Conservation (phyloP, 1,140 invertebrate species). For the Nomia melanderi region DNA sequence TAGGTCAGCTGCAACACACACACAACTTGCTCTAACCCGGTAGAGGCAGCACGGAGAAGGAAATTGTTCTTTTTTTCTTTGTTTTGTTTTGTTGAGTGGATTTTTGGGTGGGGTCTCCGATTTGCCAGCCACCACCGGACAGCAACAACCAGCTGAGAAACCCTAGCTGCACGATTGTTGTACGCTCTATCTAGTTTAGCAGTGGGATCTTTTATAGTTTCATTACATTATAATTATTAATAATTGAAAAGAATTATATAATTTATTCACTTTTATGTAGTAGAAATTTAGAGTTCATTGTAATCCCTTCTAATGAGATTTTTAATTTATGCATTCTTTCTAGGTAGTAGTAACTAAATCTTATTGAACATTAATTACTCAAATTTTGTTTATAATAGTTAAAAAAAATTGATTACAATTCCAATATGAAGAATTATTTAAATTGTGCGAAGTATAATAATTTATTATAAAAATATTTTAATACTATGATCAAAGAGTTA, state of each 20-base stretch:
- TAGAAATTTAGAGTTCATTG: too few species aligned
- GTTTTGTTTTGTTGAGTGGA: slow-evolving; percentile 36
- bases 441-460: background rate
- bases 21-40: slow-evolving; percentile 82
- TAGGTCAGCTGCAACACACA: slow-evolving; percentile 82
- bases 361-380: too few species aligned
- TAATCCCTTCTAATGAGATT: too few species aligned
- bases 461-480: background rate
- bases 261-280: background rate
- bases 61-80: slow-evolving; percentile 66
- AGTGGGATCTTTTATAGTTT: slow-evolving; percentile 41
- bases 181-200: slow-evolving; percentile 30
- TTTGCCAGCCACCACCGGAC: slow-evolving; percentile 80
- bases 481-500: background rate
- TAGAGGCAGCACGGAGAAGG: slow-evolving; percentile 80
- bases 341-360: too few species aligned
- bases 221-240: background rate
- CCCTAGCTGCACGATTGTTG: slow-evolving; percentile 70
- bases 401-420: background rate
- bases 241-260: background rate
- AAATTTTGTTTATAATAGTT: background rate
- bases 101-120: slow-evolving; percentile 50
- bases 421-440: background rate
- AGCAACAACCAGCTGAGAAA: slow-evolving; percentile 81
- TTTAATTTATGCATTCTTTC: background rate